A percentile compares a stretch with the other conserved stretches of the same genome.
phyloP scores from a whole-genome alignment of 2,113 vertebrate genomes.

The Xerus inauris region DNA sequence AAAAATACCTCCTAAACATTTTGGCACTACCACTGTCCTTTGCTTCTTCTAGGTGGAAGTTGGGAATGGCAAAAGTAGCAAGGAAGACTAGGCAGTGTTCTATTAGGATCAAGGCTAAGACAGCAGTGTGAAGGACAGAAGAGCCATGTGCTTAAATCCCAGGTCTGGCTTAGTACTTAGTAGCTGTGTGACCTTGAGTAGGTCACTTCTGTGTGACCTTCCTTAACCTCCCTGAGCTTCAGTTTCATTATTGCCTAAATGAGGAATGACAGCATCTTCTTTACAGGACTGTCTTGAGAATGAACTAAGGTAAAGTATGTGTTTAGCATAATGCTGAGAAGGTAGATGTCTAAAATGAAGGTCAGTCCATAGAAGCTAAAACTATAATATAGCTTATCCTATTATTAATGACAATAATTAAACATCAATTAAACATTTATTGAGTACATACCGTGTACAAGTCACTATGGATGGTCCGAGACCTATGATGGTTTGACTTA shows the following conservation, averaged over 20 bases:
- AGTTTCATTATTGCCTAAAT: neutral
- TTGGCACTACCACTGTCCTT: neutral
- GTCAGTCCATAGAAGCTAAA: neutral
- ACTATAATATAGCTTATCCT: neutral
- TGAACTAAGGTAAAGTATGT: neutral
- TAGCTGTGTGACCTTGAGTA: neutral
- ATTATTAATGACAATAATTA: neutral
- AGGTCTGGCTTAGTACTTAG: too few species aligned
- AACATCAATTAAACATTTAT: neutral
- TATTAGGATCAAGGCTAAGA: neutral
- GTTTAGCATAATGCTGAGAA: neutral
- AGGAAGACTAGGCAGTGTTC: neutral
- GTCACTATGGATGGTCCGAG: neutral
- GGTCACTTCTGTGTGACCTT: too few species aligned
- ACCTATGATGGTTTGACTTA: neutral
- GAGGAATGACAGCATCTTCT: neutral
- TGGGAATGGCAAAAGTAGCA: neutral
- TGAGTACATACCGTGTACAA: neutral
- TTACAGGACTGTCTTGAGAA: neutral
- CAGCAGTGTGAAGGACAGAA: neutral
- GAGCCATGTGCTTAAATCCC: neutral
- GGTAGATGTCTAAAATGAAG: neutral
- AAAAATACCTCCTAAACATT: neutral
- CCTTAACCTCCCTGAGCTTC: neutral
- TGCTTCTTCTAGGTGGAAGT: neutral